These are phyloP conservation scores for Tetrao urogallus DNA, from an alignment of 2,113 vertebrate species.

Conservation along the genomic window DNA sequence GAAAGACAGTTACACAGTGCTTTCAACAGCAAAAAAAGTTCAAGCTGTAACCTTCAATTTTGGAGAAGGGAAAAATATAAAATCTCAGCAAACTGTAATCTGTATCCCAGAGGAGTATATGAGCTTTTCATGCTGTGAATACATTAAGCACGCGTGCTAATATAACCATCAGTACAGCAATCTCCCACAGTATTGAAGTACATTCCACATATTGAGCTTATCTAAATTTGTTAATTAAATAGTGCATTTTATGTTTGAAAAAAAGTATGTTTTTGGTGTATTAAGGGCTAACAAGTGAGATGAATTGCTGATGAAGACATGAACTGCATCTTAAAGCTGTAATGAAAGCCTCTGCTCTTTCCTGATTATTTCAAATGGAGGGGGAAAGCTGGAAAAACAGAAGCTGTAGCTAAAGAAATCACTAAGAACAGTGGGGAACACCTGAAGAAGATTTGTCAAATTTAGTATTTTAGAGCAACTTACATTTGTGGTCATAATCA, in stretches of 20 bases:
- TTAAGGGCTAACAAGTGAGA: constrained; percentile 33
- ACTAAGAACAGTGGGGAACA: not conserved
- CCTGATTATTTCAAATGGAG: not conserved
- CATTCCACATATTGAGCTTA: constrained; percentile 35
- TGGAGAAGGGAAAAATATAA: not conserved
- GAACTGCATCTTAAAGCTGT: not conserved
- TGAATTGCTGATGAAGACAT: not conserved
- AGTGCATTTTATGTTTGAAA: constrained; percentile 29
- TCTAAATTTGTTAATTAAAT: constrained; percentile 71
- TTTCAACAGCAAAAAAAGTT: constrained; percentile 6
- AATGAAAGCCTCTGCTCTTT: not conserved
- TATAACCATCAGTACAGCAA: not conserved
- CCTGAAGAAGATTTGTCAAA: not conserved
- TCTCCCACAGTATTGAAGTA: constrained; percentile 26
- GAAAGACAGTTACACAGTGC: not conserved
- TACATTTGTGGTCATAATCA: not conserved
- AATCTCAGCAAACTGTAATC: not conserved
- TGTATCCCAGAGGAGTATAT: not conserved
- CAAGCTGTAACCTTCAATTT: not conserved
- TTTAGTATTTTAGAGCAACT: not conserved
- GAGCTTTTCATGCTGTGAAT: not conserved
- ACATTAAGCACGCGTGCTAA: not conserved
- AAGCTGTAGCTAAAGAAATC: not conserved
- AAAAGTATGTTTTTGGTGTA: constrained; percentile 9
- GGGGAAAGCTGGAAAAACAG: not conserved